These are phyloP conservation scores for Xiphorhynchus elegans DNA, from an alignment of 2,113 vertebrate genomes.

Conservation along the genomic window DNA sequence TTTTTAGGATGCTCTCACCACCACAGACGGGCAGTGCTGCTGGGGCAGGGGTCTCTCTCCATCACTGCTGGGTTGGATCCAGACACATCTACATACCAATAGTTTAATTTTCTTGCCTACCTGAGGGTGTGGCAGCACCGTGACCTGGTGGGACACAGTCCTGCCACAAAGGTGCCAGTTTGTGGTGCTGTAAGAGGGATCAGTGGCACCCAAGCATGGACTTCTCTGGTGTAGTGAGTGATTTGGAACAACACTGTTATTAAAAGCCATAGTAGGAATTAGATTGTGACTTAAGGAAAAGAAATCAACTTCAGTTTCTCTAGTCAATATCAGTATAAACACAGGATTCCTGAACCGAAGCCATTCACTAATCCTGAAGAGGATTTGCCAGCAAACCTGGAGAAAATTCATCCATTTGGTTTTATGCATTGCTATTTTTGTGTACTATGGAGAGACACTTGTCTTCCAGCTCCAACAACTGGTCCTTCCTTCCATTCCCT, in stretches of 20 bases:
- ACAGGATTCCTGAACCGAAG: constrained; percentile 28
- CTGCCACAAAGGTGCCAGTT: not conserved
- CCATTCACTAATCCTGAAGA: not conserved
- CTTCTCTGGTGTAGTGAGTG: not conserved
- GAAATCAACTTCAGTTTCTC: not conserved
- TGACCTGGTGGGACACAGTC: not conserved
- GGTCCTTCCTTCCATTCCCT: not conserved
- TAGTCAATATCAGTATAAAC: not conserved
- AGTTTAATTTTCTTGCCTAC: not conserved
- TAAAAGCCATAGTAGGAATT: not conserved
- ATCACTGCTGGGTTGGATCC: not conserved
- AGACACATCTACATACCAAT: not conserved
- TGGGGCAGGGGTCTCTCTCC: not conserved
- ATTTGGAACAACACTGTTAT: not conserved
- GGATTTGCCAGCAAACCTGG: not conserved
- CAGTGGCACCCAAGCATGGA: rapidly evolving
- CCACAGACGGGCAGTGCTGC: not conserved
- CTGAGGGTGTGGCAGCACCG: rapidly evolving
- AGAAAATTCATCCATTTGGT: not conserved
- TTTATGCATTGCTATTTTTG: not conserved
- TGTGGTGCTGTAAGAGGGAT: not conserved
- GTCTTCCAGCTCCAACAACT: not conserved
- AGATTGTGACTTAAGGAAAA: not conserved
- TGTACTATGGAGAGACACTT: rapidly evolving
- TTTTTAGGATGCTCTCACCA: not conserved